Conservation (phyloP, 1,140 invertebrate species). For the Gonatopus flavifemur region DNA sequence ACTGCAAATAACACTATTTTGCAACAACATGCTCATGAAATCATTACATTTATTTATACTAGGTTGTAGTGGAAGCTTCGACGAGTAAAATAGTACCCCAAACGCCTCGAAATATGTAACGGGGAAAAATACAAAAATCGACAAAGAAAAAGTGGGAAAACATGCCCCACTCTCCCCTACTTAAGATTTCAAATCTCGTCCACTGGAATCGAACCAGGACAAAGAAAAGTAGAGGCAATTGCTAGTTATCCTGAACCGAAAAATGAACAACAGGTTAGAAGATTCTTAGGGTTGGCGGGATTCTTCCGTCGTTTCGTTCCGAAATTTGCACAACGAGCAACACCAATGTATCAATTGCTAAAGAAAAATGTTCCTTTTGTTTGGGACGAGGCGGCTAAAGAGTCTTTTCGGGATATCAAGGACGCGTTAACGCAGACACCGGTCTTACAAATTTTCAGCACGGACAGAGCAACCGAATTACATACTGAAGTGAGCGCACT, state of each 20-base stretch:
- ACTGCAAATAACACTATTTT: too few relatives aligned
- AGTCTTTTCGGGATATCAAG: too few relatives aligned
- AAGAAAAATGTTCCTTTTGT: constrained; percentile 11
- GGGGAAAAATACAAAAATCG: too few relatives aligned
- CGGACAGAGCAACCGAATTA: constrained; percentile 12
- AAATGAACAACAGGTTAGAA: constrained; percentile 33
- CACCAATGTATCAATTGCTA: constrained; percentile 25
- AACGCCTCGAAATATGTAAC: too few relatives aligned
- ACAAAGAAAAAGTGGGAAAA: too few relatives aligned
- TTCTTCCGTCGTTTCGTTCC: constrained; percentile 35
- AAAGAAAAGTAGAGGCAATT: constrained; percentile 34
- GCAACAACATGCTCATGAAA: too few relatives aligned
- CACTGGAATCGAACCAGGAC: constrained; percentile 32
- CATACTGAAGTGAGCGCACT: constrained; percentile 33
- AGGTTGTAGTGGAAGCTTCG: too few relatives aligned
- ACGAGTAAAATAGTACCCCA: too few relatives aligned
- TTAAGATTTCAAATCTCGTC: too few relatives aligned
- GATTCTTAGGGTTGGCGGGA: constrained; percentile 32
- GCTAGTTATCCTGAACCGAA: constrained; percentile 24
- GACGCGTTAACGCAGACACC: constrained; percentile 20
- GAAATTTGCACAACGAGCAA: constrained; percentile 26
- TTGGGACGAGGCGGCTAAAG: too few relatives aligned
- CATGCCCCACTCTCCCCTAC: too few relatives aligned
- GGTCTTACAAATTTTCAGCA: constrained; percentile 18
- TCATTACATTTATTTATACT: too few relatives aligned